These are phyloP conservation scores for Halictus quadricinctus DNA, from an alignment of 2,888 invertebrate species.

Conservation along the genomic window DNA sequence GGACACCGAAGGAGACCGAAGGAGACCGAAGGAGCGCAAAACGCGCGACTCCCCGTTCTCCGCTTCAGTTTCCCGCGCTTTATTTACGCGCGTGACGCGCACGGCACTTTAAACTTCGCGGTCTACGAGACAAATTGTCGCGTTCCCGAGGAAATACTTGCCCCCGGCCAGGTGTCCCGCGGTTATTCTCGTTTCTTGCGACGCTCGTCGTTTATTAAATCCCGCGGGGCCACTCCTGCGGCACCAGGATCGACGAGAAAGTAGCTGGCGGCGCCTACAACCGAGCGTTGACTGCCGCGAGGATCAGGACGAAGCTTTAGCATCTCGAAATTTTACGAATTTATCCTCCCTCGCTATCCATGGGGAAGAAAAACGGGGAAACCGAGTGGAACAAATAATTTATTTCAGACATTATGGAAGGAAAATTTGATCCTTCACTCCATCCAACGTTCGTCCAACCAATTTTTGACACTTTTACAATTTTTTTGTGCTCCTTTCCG, in stretches of 20 bases:
- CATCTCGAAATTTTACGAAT: conserved; percentile 39
- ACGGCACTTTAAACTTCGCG: conserved; percentile 45
- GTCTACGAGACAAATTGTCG: conserved; percentile 50
- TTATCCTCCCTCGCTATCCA: background rate
- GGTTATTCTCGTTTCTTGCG: conserved; percentile 25
- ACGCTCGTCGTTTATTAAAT: conserved; percentile 43
- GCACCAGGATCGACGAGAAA: background rate
- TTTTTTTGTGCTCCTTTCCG: no score
- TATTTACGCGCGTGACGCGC: conserved; percentile 49
- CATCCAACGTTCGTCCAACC: background rate
- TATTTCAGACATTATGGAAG: background rate
- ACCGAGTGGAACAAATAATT: background rate
- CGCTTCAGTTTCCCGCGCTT: conserved; percentile 16
- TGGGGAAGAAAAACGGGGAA: background rate
- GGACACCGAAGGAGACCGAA: background rate
- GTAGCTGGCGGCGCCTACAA: background rate
- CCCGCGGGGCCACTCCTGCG: conserved; percentile 17
- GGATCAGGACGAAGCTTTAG: background rate
- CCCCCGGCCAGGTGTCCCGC: background rate
- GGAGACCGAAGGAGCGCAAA: background rate
- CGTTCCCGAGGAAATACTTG: conserved; percentile 19
- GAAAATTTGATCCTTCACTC: background rate
- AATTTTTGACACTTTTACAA: background rate
- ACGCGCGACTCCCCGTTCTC: background rate
- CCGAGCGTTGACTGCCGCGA: background rate